Evolutionary conservation across 2,888 invertebrate species (phyloP), one percentile per base, ranked within the genome.

Genomic region (Epsilonema sp.): DNA sequence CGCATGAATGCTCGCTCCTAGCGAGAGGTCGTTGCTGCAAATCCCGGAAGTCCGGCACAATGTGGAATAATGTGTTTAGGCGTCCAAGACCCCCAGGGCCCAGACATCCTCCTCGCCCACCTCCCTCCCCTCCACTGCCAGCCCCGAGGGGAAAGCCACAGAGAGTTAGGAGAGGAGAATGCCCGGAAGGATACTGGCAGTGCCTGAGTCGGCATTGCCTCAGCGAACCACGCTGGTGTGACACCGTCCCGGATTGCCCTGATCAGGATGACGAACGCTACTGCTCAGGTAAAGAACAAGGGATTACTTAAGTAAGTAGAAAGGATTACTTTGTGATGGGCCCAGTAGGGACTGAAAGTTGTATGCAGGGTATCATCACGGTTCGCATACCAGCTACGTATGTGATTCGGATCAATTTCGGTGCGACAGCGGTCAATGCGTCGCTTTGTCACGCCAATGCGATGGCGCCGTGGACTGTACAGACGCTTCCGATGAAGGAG

Each of bases 171-270:
- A 11, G 16, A 21, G 39, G 39, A 11, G n/a, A 39, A 11, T 39
- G 39, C 21, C 8, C 39, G 8, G 20, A 5, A 5, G 39, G 39
- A n/a, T 39, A 11, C 21, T 39, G n/a, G 8, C 20, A 39, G 39
- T 39, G 39, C 39, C 5, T 5, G 21, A 39, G 39, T 39, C 16
- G 39, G 20, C 39, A 39, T 39, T 39, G 39, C 22, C 39, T 39
- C 8, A 20, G n/a, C 13, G 39, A 20, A 8, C 5, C n/a, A n/a
- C 39, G 39, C 22, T 42, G 49, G 37, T 58, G 58, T 48, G 58
- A 58, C 50, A 55, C 55, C 42, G 54, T 55, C 53, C 53, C 44
- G 42, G 57, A 57, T 45, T 57, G 57, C 45, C 52, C 52, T 22
- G 57, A 55, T 46, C 53, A 53, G 43, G 51, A 52, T 5, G 57